Conservation (phyloP, 1,140 invertebrate genomes). For the Drosophila busckii region DNA sequence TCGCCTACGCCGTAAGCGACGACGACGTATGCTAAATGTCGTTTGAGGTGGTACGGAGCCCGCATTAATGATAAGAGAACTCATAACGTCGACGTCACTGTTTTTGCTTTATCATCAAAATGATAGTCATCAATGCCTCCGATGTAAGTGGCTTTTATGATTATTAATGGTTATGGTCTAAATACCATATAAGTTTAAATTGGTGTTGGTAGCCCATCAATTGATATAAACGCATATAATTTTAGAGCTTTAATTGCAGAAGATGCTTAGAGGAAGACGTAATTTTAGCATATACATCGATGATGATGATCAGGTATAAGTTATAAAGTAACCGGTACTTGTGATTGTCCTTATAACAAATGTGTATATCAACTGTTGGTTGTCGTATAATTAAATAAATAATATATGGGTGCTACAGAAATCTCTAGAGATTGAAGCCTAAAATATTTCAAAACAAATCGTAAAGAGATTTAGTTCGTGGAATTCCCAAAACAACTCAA, state of each 20-base stretch:
- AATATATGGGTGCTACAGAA: too few relatives aligned
- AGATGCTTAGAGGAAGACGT: conserved; percentile 55
- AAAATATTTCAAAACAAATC: too few relatives aligned
- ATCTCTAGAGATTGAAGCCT: too few relatives aligned
- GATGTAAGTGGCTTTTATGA: conserved; percentile 52
- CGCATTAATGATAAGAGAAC: conserved; percentile 63
- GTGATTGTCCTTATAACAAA: too few relatives aligned
- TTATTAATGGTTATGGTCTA: conserved; percentile 2
- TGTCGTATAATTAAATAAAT: too few relatives aligned
- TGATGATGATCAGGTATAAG: conserved; percentile 57
- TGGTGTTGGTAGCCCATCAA: conserved; percentile 4
- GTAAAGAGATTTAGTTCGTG: too few relatives aligned
- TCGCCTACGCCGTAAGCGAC: too few relatives aligned
- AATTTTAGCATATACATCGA: conserved; percentile 54
- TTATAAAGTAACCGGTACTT: neutral
- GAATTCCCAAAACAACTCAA: too few relatives aligned
- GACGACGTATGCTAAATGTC: conserved; percentile 38
- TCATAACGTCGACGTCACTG: conserved; percentile 43
- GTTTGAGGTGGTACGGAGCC: conserved; percentile 24
- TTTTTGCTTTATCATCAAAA: conserved; percentile 40
- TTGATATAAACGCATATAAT: neutral
- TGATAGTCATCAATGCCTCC: conserved; percentile 67
- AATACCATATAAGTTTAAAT: too few relatives aligned
- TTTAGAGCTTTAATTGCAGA: conserved; percentile 23
- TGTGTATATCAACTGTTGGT: too few relatives aligned